Percentiles rank a stretch among this genome's conserved stretches.
Evolutionary conservation across 2,797 vertebrate genomes (phyloP).

Genomic region (Alauda arvensis): DNA sequence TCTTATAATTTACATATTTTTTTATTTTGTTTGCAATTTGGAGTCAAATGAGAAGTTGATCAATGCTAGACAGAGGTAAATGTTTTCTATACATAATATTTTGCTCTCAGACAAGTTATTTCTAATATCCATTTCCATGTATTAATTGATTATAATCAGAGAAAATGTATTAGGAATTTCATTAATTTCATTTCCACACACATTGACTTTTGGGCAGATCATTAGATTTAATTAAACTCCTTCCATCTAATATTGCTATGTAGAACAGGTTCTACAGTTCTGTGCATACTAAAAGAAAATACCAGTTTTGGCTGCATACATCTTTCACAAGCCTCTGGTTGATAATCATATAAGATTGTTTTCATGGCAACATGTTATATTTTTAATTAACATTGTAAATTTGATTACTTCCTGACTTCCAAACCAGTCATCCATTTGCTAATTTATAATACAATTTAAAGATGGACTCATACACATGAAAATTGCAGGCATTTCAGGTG

Average conservation of each 20-base stretch:
- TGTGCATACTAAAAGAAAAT: background rate
- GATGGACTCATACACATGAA: background rate
- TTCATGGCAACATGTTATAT: background rate
- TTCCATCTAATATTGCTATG: constrained; percentile 13
- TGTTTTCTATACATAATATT: background rate
- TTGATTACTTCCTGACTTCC: constrained; percentile 2
- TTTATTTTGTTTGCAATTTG: background rate
- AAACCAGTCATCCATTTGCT: background rate
- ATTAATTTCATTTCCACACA: constrained; percentile 22
- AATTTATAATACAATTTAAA: background rate
- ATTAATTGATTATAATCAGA: constrained; percentile 31
- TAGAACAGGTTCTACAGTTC: background rate
- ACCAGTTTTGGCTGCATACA: background rate
- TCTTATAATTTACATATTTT: background rate
- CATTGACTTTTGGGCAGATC: constrained; percentile 33
- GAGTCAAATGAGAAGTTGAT: background rate
- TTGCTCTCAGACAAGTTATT: background rate
- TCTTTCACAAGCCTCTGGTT: background rate
- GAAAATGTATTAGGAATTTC: constrained; percentile 14
- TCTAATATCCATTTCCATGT: constrained; percentile 1
- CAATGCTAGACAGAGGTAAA: background rate
- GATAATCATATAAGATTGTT: constrained; percentile 3
- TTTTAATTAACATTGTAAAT: constrained; percentile 32
- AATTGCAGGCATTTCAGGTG: background rate
- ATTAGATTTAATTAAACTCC: constrained; percentile 52